These are phyloP conservation scores for Octodonta nipae DNA, from an alignment of 2,888 invertebrate genomes.

Conservation along the genomic window DNA sequence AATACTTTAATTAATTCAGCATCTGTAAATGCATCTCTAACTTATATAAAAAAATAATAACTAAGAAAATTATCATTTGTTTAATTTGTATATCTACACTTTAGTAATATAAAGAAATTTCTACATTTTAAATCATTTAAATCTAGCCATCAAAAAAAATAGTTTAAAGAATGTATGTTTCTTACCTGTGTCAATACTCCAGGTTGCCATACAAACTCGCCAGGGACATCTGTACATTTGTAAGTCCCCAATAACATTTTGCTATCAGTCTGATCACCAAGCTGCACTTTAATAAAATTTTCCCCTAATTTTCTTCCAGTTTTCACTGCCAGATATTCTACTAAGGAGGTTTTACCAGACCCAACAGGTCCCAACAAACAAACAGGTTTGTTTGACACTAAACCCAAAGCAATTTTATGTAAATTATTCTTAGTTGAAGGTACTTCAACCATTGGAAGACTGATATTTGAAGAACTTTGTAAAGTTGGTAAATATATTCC, in stretches of 20 bases:
- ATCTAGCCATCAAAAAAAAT: too few relatives aligned
- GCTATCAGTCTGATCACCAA: constrained; percentile 94
- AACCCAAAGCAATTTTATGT: constrained; percentile 63
- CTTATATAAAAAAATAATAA: too few relatives aligned
- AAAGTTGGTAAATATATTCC: constrained; percentile 19
- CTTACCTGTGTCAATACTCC: constrained; percentile 76
- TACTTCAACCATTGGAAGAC: constrained; percentile 17
- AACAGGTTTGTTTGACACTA: constrained; percentile 61
- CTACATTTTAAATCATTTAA: too few relatives aligned
- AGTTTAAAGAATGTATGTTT: constrained; percentile 2
- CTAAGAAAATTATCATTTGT: too few relatives aligned
- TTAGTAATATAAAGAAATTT: too few relatives aligned
- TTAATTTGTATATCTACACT: too few relatives aligned
- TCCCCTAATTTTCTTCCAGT: constrained; percentile 48
- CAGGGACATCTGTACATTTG: constrained; percentile 89
- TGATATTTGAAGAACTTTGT: constrained; percentile 4
- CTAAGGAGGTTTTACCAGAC: constrained; percentile 83
- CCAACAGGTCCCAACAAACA: constrained; percentile 82
- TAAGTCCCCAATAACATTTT: constrained; percentile 88
- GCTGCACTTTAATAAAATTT: constrained; percentile 70
- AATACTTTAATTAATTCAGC: too few relatives aligned
- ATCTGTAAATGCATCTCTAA: too few relatives aligned
- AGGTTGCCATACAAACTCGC: constrained; percentile 93
- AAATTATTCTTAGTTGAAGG: constrained; percentile 58
- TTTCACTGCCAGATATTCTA: constrained; percentile 71